These are phyloP conservation scores for Drosophila mojavensis DNA, from an alignment of 1,140 invertebrate genomes.

Conservation along the genomic window DNA sequence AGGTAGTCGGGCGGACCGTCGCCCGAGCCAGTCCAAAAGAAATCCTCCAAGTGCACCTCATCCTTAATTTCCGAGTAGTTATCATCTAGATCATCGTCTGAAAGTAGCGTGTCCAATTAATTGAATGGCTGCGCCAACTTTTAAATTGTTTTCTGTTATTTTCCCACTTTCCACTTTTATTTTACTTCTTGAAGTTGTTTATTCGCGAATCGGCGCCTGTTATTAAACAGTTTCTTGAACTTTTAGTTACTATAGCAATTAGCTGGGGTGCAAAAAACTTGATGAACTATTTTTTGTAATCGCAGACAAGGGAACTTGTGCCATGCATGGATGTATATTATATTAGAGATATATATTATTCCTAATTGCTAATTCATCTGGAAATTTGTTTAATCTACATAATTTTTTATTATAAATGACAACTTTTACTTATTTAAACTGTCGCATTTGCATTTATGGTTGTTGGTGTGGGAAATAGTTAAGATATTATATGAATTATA, in stretches of 20 bases:
- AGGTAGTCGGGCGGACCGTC: conserved; percentile 87
- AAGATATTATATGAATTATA: too few species aligned
- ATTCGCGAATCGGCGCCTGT: conserved; percentile 30
- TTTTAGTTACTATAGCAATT: conserved; percentile 71
- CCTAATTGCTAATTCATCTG: too few species aligned
- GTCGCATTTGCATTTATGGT: too few species aligned
- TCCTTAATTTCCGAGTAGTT: conserved; percentile 85
- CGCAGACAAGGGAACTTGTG: too few species aligned
- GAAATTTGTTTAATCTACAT: too few species aligned
- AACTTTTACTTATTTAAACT: too few species aligned
- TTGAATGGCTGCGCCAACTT: conserved; percentile 5
- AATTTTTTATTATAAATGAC: too few species aligned
- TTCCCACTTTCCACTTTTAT: not conserved
- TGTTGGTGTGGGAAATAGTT: too few species aligned
- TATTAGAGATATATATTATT: too few species aligned
- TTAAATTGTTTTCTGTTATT: not conserved
- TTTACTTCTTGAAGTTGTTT: conserved; percentile 16
- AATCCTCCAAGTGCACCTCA: conserved; percentile 90
- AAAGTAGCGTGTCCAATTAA: conserved; percentile 34
- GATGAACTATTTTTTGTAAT: conserved; percentile 34
- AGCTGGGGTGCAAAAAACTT: conserved; percentile 46
- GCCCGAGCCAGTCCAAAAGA: conserved; percentile 93
- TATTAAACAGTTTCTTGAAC: conserved; percentile 71
- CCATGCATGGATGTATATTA: too few species aligned
- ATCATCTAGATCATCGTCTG: conserved; percentile 69